phyloP scores from a whole-genome alignment of 2,113 vertebrate genomes.

The Gadus chalcogrammus region DNA sequence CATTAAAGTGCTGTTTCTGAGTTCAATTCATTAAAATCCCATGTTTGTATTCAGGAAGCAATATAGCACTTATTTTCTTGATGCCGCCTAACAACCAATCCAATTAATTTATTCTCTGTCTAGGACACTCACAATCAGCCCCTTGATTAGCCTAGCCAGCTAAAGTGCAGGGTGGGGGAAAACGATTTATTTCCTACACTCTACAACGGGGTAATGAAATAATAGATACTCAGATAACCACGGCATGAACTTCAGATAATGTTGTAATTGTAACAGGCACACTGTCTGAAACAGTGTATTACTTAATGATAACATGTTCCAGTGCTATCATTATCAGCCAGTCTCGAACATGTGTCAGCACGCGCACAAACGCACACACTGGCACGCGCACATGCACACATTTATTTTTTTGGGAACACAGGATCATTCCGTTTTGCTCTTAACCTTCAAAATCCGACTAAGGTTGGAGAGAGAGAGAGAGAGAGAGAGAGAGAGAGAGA shows the following conservation, averaged over 20 bases:
- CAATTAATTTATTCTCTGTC: constrained; percentile 25
- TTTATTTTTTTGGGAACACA: constrained; percentile 11
- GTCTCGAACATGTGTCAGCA: constrained; percentile 21
- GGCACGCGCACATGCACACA: constrained; percentile 3
- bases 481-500: constrained; percentile 48
- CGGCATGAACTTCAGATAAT: constrained; percentile 23
- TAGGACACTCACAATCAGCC: constrained; percentile 24
- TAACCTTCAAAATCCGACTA: constrained; percentile 70
- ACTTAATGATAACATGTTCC: constrained; percentile 32
- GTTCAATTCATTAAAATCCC: constrained; percentile 15
- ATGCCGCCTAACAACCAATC: constrained; percentile 28
- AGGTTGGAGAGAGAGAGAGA: constrained; percentile 57
- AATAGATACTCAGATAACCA: constrained; percentile 20
- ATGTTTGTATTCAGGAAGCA: constrained; percentile 34
- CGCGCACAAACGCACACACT: constrained; percentile 4
- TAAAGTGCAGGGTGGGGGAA: constrained; percentile 21
- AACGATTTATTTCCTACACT: constrained; percentile 14
- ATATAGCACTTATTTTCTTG: constrained; percentile 1
- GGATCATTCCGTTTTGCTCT: constrained; percentile 36
- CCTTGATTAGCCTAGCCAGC: constrained; percentile 30
- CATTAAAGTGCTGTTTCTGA: neutral
- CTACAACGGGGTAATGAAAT: constrained; percentile 27
- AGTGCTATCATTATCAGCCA: constrained; percentile 23
- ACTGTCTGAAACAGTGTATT: constrained; percentile 37
- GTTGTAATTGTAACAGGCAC: constrained; percentile 40